Evolutionary conservation across 2,113 vertebrate genomes (phyloP), one percentile per base, ranked within the genome.

Genomic region (Anoura caudifer): DNA sequence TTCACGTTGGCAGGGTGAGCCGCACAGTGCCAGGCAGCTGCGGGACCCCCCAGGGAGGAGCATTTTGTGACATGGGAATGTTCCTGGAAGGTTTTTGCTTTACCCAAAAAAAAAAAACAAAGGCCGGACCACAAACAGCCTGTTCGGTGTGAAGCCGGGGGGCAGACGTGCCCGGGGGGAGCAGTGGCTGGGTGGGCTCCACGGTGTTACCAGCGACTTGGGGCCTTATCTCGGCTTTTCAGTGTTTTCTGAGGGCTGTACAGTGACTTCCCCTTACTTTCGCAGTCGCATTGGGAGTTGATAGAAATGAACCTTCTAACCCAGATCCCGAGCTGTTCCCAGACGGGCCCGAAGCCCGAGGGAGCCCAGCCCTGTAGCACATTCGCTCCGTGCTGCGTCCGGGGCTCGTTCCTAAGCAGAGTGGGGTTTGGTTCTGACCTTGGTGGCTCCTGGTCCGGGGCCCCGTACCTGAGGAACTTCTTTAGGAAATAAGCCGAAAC

Each of bases 391-490:
- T 28, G 38, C 16, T 38, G 7, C 5, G 2, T 16, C 54, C 4
- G 11, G 38, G 17, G 31, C 50, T 73, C 19, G 20, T 28, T 33
- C 31, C 52, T 33, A 41, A 14, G 70, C 63, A 22, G 76, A 36
- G 22, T 0, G 19, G n/a, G 19, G 16, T 47, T 82, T 52, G 54
- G 26, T 7, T 16, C 28, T 26, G 31, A 19, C 11, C 75, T 22
- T 1, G 11, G 67, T 0, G 26, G 17, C 41, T 75, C 72, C 75
- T 20, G 20, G 3, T 82, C 33, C 70, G 13, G 80, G 85, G 14
- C 12, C 45, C 15, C 19, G 0, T 2, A 0, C n/a, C 70, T 0
- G 20, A 59, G 67, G 24, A 0, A 2, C 54, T 28, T 41, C 20
- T 14, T 17, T 5, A 41, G 45, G 69, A 59, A 72, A 56, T 12